Conservation (phyloP, 2,797 vertebrate genomes). For the Limosa lapponica region DNA sequence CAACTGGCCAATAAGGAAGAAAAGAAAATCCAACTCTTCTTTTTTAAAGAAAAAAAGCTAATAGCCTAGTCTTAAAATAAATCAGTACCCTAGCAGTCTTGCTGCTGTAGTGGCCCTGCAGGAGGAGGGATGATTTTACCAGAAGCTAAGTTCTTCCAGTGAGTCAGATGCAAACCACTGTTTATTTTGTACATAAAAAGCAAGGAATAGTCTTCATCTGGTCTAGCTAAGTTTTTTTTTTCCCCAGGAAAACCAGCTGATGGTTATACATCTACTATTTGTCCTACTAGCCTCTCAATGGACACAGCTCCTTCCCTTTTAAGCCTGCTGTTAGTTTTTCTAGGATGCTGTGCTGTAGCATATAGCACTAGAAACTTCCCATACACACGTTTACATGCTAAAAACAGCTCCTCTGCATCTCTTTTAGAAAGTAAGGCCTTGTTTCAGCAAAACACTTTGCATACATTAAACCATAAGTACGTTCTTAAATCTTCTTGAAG, state of each 20-base stretch:
- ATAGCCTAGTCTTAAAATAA: not conserved
- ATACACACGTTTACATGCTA: rapidly evolving
- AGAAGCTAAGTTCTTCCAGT: not conserved
- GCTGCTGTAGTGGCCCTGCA: not conserved
- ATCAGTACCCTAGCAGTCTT: not conserved
- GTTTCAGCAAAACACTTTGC: not conserved
- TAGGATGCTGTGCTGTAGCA: not conserved
- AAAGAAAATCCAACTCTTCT: not conserved
- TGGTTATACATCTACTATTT: not conserved
- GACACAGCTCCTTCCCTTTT: not conserved
- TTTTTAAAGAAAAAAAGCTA: not conserved
- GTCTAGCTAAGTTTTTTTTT: not conserved
- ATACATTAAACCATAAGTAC: not conserved
- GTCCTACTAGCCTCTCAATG: not conserved
- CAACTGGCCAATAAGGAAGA: not conserved
- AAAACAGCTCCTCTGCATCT: not conserved
- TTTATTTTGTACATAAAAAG: not conserved
- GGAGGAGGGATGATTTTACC: not conserved
- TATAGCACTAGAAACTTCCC: not conserved
- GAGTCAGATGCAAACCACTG: not conserved
- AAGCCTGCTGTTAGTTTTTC: not conserved
- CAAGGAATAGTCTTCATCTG: not conserved
- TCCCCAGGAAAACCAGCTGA: not conserved
- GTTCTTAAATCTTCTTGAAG: not conserved
- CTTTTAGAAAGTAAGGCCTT: not conserved